Conservation (phyloP, 2,888 invertebrate genomes). For the Anticlea derivata region DNA sequence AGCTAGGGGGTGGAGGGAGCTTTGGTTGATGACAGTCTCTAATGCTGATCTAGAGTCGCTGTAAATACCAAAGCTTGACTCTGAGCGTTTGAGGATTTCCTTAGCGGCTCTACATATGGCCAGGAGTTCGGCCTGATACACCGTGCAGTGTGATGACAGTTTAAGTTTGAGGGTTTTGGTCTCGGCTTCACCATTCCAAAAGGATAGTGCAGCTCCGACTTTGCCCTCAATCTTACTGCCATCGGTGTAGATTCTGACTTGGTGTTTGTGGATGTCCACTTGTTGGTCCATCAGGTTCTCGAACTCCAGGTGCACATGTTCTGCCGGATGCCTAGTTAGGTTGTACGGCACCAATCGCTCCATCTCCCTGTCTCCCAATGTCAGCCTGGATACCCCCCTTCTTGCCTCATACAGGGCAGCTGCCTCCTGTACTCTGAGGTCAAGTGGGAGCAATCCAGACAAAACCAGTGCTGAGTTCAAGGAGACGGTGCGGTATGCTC, state of each 20-base stretch:
- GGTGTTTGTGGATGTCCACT: background rate
- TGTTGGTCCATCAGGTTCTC: slow-evolving; percentile 5
- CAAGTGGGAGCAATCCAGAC: no score
- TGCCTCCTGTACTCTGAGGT: no score
- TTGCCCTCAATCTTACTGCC: no score
- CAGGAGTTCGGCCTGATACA: slow-evolving; percentile 11
- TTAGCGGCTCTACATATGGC: background rate
- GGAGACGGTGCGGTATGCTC: no score
- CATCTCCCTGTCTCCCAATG: background rate
- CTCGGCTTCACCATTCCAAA: no score
- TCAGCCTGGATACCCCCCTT: background rate
- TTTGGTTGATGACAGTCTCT: background rate
- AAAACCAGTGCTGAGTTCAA: slow-evolving; percentile 13
- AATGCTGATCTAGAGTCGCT: slow-evolving; percentile 14
- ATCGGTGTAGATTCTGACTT: slow-evolving; percentile 11
- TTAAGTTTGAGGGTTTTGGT: no score
- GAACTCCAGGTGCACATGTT: slow-evolving; percentile 3
- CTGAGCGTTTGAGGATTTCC: background rate
- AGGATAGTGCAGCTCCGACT: no score
- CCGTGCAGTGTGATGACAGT: no score
- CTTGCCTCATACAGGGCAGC: no score
- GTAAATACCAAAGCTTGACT: background rate
- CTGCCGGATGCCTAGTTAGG: slow-evolving; percentile 8
- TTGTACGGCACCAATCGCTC: background rate
- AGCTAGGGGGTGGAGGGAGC: slow-evolving; percentile 8